Conservation (phyloP, 1,140 invertebrate species). For the Diprion similis region DNA sequence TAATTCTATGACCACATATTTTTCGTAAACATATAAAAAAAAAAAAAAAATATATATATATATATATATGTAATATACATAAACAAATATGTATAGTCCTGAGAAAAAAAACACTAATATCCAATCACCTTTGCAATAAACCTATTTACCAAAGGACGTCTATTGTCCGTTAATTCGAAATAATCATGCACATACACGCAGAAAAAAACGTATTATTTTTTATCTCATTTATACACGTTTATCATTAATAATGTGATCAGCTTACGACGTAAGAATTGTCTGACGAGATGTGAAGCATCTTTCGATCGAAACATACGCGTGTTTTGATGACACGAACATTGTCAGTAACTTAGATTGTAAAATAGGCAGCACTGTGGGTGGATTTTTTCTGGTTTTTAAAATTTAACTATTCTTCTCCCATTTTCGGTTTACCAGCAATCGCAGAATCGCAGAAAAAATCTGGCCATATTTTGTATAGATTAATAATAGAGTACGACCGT, state of each 20-base stretch:
- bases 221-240: not conserved
- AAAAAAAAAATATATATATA: no score
- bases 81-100: no score
- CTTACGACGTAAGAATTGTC: not conserved
- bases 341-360: not conserved
- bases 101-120: no score
- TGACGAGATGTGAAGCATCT: no score
- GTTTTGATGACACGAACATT: not conserved
- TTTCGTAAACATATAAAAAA: no score
- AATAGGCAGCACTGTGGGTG: not conserved
- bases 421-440: slow-evolving; percentile 29
- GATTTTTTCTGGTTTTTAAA: not conserved
- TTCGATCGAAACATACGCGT: not conserved
- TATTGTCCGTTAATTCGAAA: no score
- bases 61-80: no score
- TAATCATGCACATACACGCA: no score
- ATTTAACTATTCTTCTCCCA: no score
- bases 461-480: slow-evolving; percentile 37
- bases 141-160: no score
- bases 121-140: no score
- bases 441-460: slow-evolving; percentile 28
- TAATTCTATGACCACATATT: no score
- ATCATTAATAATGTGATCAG: not conserved
- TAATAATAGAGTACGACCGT: slow-evolving; percentile 30
- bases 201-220: not conserved